Conservation (phyloP, 2,113 vertebrate genomes). For the Dendropsophus ebraccatus region DNA sequence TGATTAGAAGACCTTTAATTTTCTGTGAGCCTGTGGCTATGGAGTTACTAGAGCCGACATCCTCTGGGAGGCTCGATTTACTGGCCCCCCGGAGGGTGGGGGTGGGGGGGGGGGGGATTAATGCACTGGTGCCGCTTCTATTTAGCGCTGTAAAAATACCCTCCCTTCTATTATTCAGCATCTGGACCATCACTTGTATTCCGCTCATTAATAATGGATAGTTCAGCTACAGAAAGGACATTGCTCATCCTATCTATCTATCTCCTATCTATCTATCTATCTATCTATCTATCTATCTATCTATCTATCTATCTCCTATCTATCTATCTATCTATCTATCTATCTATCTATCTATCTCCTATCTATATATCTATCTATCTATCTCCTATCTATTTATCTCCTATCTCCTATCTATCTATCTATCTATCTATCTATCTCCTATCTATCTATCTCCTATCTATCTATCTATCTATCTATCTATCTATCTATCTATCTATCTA, state of each 20-base stretch:
- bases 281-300: not conserved
- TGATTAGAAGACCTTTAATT: not conserved
- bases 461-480: too few relatives aligned
- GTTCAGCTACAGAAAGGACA: not conserved
- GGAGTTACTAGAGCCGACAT: not conserved
- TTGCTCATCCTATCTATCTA: not conserved
- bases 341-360: not conserved
- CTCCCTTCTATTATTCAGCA: slow-evolving; percentile 8
- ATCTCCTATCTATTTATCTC: not conserved
- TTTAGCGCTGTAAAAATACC: not conserved
- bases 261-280: not conserved
- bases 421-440: not conserved
- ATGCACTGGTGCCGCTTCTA: not conserved
- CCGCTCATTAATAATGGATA: not conserved
- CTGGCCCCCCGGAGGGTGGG: not conserved
- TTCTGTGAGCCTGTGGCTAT: not conserved
- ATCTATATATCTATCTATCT: too few relatives aligned
- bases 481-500: too few relatives aligned
- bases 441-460: not conserved
- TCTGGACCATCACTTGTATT: not conserved
- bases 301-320: not conserved
- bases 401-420: not conserved
- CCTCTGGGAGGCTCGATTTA: not conserved
- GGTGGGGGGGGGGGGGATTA: not conserved
- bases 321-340: not conserved